These are phyloP conservation scores for Pygmarrhopalites habei DNA, from an alignment of 1,140 invertebrate species.

Conservation along the genomic window DNA sequence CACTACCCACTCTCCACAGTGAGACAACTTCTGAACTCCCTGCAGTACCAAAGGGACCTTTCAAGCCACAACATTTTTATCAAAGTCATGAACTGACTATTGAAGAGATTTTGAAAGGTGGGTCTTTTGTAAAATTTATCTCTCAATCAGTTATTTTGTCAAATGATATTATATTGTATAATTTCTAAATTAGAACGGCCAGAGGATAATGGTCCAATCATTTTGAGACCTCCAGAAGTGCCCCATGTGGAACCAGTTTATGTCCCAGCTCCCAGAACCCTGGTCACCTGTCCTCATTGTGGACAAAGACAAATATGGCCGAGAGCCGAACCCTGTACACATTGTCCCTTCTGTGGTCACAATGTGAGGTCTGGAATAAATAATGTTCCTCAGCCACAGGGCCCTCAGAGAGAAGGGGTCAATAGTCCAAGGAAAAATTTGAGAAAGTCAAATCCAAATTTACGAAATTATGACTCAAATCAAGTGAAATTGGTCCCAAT, in stretches of 20 bases:
- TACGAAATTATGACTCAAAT: not conserved
- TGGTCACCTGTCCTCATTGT: not conserved
- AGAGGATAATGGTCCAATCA: not conserved
- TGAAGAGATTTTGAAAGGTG: not conserved
- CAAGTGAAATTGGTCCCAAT: no score
- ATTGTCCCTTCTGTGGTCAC: not conserved
- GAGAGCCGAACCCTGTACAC: not conserved
- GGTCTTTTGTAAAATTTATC: not conserved
- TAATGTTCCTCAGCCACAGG: not conserved
- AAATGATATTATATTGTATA: not conserved
- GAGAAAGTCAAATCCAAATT: not conserved
- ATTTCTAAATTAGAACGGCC: not conserved
- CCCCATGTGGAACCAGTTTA: not conserved
- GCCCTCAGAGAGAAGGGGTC: not conserved
- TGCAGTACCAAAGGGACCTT: not conserved
- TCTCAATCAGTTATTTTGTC: not conserved
- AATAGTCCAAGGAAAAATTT: not conserved
- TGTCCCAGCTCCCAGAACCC: not conserved
- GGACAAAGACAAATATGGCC: not conserved
- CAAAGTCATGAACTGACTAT: not conserved
- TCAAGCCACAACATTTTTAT: not conserved
- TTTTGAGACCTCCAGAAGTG: not conserved
- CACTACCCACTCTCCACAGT: no score
- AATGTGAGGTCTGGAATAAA: not conserved
- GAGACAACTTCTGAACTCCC: not conserved